Evolutionary conservation across 1,140 invertebrate species (phyloP).

Genomic region (Plectrocnemia conspersa): DNA sequence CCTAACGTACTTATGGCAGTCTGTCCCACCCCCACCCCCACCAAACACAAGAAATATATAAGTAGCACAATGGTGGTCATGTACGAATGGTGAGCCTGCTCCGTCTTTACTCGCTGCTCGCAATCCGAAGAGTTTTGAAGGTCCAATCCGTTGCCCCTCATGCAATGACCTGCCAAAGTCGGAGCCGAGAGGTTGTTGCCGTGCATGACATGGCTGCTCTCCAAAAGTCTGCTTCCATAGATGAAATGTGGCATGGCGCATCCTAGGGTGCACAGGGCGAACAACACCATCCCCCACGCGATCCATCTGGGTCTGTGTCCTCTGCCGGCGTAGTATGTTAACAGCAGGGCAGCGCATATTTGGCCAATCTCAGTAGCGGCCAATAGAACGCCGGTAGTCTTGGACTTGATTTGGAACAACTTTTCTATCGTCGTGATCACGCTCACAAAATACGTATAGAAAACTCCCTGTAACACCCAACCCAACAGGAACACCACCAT

Average conservation of each 20-base stretch:
- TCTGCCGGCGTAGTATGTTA: constrained; percentile 90
- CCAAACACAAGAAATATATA: constrained; percentile 81
- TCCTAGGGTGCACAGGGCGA: constrained; percentile 80
- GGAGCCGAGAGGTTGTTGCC: constrained; percentile 53
- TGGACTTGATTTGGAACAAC: constrained; percentile 91
- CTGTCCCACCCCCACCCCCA: constrained; percentile 88
- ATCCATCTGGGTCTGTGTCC: constrained; percentile 96
- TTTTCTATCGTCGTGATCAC: constrained; percentile 97
- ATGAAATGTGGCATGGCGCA: constrained; percentile 81
- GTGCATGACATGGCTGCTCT: constrained; percentile 57
- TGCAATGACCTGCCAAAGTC: constrained; percentile 50
- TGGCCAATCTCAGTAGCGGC: constrained; percentile 94
- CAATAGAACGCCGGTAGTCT: constrained; percentile 89
- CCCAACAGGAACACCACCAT: constrained; percentile 82
- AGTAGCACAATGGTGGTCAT: constrained; percentile 74
- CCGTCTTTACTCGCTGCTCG: constrained; percentile 46
- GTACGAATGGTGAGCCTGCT: constrained; percentile 64
- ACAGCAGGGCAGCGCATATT: constrained; percentile 78
- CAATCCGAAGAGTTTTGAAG: constrained; percentile 37
- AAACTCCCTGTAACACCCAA: constrained; percentile 90
- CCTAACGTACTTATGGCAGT: constrained; percentile 90
- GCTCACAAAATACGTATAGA: constrained; percentile 92
- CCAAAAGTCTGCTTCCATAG: constrained; percentile 68
- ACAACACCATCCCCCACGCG: constrained; percentile 86
- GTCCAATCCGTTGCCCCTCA: constrained; percentile 32